A percentile compares a stretch with the other conserved stretches of the same genome.
Conservation (phyloP, 2,797 vertebrate species). For the Phoeniculus purpureus region DNA sequence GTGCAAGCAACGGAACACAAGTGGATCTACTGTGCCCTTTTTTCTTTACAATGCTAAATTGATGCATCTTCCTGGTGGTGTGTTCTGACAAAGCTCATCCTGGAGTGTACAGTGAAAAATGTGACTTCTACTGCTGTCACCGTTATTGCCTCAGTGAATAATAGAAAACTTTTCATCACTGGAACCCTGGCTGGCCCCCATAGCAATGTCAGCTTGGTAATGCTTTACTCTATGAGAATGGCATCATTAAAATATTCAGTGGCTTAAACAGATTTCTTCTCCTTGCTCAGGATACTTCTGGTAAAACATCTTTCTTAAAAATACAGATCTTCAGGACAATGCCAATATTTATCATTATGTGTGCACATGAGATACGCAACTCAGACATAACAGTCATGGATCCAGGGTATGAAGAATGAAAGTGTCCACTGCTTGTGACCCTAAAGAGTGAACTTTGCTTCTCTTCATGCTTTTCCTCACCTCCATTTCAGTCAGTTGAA, state of each 20-base stretch:
- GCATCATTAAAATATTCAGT: neutral
- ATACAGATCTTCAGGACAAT: neutral
- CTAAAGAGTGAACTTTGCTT: neutral
- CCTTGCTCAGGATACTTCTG: neutral
- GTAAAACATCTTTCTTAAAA: neutral
- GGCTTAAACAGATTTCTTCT: neutral
- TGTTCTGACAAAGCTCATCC: neutral
- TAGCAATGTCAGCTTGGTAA: neutral
- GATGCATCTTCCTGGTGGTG: neutral
- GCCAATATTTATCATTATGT: neutral
- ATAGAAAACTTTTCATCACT: neutral
- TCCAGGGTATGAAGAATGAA: neutral
- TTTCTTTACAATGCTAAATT: neutral
- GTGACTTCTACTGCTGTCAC: neutral
- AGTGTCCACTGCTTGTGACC: neutral
- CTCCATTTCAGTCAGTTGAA: neutral
- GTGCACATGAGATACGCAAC: neutral
- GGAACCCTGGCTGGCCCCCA: neutral
- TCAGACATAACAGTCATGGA: neutral
- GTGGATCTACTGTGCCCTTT: neutral
- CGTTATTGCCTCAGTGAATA: neutral
- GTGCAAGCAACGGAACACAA: neutral
- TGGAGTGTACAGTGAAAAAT: neutral
- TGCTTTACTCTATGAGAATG: neutral
- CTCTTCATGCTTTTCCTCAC: neutral